Evolutionary conservation across 2,113 vertebrate species (phyloP).

Genomic region (Hiodon alosoides): DNA sequence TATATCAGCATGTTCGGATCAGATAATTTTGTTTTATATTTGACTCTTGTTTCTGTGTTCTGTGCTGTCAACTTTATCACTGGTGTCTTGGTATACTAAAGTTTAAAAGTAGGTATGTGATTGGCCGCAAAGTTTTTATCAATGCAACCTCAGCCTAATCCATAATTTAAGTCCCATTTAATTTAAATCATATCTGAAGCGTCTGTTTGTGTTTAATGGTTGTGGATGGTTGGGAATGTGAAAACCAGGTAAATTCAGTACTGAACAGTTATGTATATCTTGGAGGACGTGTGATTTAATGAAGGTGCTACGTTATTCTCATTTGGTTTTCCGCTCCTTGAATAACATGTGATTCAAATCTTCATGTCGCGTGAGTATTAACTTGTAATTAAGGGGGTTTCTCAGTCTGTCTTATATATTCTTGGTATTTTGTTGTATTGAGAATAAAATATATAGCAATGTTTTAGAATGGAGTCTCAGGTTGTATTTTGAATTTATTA

Average conservation of each 20-base stretch:
- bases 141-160: no score
- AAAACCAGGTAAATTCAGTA: not conserved
- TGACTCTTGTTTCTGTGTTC: not conserved
- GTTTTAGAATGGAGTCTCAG: slow-evolving; percentile 71
- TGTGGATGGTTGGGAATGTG: no score
- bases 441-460: slow-evolving; percentile 82
- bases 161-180: no score
- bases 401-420: slow-evolving; percentile 97
- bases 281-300: slow-evolving; percentile 77
- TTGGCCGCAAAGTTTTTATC: no score
- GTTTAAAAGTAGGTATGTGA: not conserved
- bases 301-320: slow-evolving; percentile 84
- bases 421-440: slow-evolving; percentile 99
- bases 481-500: slow-evolving; percentile 63
- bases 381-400: slow-evolving; percentile 87
- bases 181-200: no score
- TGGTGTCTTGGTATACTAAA: slow-evolving; percentile 6
- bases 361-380: slow-evolving; percentile 98
- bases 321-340: slow-evolving; percentile 70
- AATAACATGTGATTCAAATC: slow-evolving; percentile 69
- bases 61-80: not conserved
- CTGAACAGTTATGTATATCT: slow-evolving; percentile 61
- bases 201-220: no score
- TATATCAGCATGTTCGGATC: slow-evolving; percentile 5
- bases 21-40: slow-evolving; percentile 1